phyloP scores from a whole-genome alignment of 2,888 invertebrate species.

The Lottia gigantea region DNA sequence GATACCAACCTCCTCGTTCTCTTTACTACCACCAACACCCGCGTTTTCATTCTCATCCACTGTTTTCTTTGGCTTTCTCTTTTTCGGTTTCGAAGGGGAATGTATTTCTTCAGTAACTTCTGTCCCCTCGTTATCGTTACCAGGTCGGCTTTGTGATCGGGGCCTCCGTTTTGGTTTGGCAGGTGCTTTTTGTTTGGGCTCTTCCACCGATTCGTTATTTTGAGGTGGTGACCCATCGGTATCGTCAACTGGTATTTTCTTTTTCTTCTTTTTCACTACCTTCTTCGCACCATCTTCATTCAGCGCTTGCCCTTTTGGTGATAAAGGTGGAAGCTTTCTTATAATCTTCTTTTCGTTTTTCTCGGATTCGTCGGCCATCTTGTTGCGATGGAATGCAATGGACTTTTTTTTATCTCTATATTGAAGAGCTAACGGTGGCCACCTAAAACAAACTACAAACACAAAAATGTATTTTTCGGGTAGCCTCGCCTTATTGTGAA shows the following conservation, averaged over 20 bases:
- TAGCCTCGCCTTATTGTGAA: too few relatives aligned
- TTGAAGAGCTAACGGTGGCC: not conserved
- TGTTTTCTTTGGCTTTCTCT: conserved; percentile 34
- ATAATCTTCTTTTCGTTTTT: conserved; percentile 16
- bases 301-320: conserved; percentile 24
- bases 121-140: conserved; percentile 14
- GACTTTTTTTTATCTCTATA: not conserved
- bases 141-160: not conserved
- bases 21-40: conserved; percentile 40
- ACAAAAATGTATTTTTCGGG: too few relatives aligned
- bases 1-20: too few relatives aligned
- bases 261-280: conserved; percentile 48
- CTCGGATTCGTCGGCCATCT: conserved; percentile 27
- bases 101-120: conserved; percentile 31
- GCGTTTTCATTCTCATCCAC: conserved; percentile 32
- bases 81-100: conserved; percentile 41
- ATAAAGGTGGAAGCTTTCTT: conserved; percentile 41
- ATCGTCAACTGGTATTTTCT: conserved; percentile 39
- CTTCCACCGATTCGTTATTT: conserved; percentile 29
- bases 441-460: too few relatives aligned
- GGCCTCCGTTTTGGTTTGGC: not conserved
- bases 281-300: conserved; percentile 35
- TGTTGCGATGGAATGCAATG: conserved; percentile 26
- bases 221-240: conserved; percentile 1
- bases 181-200: conserved; percentile 35